Conservation (phyloP, 2,113 vertebrate genomes). For the Ailuropoda melanoleuca region DNA sequence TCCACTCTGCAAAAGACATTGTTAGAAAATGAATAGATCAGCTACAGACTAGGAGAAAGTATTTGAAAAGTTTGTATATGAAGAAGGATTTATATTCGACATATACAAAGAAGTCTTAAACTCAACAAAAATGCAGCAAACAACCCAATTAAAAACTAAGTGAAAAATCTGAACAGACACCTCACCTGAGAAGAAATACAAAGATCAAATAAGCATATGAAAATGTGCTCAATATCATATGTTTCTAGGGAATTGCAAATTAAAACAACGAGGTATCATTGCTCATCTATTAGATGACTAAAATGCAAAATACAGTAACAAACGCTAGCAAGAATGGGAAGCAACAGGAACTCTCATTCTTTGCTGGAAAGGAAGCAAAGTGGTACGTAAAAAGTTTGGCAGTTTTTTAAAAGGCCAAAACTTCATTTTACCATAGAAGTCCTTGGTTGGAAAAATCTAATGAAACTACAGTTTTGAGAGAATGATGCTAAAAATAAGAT, state of each 20-base stretch:
- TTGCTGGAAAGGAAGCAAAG: not conserved
- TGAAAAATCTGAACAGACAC: not conserved
- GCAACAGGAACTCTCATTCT: not conserved
- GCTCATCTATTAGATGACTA: not conserved
- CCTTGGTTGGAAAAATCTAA: not conserved
- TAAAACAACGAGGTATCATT: not conserved
- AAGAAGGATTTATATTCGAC: not conserved
- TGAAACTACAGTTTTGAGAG: not conserved
- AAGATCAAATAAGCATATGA: not conserved
- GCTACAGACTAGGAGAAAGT: not conserved
- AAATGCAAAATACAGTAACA: not conserved
- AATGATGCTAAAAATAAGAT: not conserved
- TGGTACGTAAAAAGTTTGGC: accelerated
- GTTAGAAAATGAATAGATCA: not conserved
- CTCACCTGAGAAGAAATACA: not conserved
- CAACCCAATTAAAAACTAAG: not conserved
- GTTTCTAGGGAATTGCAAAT: not conserved
- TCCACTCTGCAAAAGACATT: not conserved
- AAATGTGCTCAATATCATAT: not conserved
- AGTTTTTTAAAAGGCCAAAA: not conserved
- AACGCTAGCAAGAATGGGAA: not conserved
- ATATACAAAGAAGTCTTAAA: not conserved
- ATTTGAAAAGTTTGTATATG: not conserved
- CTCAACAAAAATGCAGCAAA: not conserved
- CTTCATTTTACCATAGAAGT: not conserved